phyloP scores from a whole-genome alignment of 1,140 invertebrate species.

The Drosophila lowei region DNA sequence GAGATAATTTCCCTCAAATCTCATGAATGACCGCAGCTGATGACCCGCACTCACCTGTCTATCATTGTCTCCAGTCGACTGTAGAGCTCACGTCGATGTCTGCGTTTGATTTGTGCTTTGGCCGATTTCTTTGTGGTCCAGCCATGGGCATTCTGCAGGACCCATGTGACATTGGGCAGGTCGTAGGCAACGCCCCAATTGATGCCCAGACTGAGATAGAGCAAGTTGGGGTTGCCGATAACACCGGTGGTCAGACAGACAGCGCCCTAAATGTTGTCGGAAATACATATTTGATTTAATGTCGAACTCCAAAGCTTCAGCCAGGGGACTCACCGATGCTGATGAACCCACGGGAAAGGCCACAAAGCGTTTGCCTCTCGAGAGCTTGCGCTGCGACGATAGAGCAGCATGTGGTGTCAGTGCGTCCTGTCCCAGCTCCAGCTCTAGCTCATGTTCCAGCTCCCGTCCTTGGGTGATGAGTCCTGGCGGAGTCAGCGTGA shows the following conservation, averaged over 20 bases:
- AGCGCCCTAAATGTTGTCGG: constrained; percentile 52
- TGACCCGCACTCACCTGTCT: constrained; percentile 85
- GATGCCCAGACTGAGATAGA: constrained; percentile 77
- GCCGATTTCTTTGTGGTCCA: constrained; percentile 60
- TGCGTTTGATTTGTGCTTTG: constrained; percentile 84
- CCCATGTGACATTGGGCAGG: constrained; percentile 88
- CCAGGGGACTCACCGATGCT: constrained; percentile 69
- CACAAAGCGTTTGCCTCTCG: constrained; percentile 80
- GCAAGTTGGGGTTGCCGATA: constrained; percentile 75
- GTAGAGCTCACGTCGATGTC: constrained; percentile 88
- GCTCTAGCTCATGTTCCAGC: constrained; percentile 8
- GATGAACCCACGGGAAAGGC: constrained; percentile 83
- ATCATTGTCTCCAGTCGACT: constrained; percentile 88
- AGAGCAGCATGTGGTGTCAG: constrained; percentile 56
- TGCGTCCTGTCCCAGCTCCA: constrained; percentile 18
- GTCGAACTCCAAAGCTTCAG: not conserved
- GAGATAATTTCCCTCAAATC: too few relatives aligned
- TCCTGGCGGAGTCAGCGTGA: constrained; percentile 59
- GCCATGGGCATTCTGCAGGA: constrained; percentile 84
- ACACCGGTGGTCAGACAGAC: constrained; percentile 78
- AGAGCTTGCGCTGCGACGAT: constrained; percentile 62
- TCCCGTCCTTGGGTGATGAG: constrained; percentile 9
- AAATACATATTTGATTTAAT: constrained; percentile 34
- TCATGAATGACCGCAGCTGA: too few relatives aligned
- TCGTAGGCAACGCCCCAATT: constrained; percentile 91